Evolutionary conservation across 2,797 vertebrate species (phyloP), one percentile per base, ranked within the genome.

Genomic region (Danio albolineatus): DNA sequence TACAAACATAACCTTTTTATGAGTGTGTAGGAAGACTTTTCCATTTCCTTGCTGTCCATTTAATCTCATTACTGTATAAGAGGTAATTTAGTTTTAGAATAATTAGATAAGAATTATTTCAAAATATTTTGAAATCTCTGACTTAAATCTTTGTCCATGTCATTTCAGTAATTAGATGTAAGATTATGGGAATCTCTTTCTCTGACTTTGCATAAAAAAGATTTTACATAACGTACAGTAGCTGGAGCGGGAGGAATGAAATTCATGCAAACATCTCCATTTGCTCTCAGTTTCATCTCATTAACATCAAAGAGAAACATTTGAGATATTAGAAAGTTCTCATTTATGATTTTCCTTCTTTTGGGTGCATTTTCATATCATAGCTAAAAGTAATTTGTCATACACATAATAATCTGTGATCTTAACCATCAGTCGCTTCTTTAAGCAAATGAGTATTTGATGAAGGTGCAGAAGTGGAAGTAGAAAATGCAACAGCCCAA

Each of bases 401-500:
- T 7, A 14, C 1, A 7, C 43, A 17, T 19, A 17, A 69, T n/a
- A 2, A 54, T 69, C 49, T 41, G 69, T 56, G 36, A 54, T 43
- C 39, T 28, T 7, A 57, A 10, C 51, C 9, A 43, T 46, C 41
- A 17, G 43, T 60, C 46, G 41, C 21, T 73, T 73, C 21, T 60
- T 60, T 48, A 60, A 73, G 46, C 54, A 73, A 73, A 60, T 73
- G 57, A 17, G 59, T 51, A 75, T 75, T 71, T 61, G n/a, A 76
- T 71, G 74, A 14, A 61, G 46, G 66, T 74, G 69, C 64, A 44
- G 46, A 74, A 78, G 70, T 65, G 60, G 64, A 82, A 66, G 64
- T 53, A 67, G 65, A 8, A 51, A 71, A 79, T 76, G 78, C 80
- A 84, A 65, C 61, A 57, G 56, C 73, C 61, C 82, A 81, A 84